Evolutionary conservation across 2,113 vertebrate genomes (phyloP), one percentile per base, ranked within the genome.

Genomic region (Leptocoma aspasia): DNA sequence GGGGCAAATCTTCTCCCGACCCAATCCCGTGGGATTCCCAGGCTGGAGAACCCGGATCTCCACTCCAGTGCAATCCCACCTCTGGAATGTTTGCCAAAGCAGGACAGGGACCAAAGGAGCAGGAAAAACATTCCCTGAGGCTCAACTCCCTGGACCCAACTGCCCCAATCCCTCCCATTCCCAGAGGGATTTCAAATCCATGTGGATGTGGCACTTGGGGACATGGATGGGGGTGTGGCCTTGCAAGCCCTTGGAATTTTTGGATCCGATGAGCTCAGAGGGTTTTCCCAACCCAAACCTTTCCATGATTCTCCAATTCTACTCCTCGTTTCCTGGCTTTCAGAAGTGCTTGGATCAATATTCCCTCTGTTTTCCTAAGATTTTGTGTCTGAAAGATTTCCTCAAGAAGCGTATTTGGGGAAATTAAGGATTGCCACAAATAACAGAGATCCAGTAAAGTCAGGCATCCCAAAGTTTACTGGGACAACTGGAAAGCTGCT

Each of bases 251-350:
- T 16, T 31, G 80, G 39, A 33, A 35, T 27, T 52, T 20, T 17
- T 3, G 33, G 56, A 10, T 42, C 6, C 4, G 0, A 1, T 9
- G 13, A 6, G 17, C 28, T 39, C 33, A 1, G 39, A 8, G 22
- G 28, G 18, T 47, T 47, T 84, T 64, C 50, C 69, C 82, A n/a
- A 30, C 15, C n/a, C 59, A 49, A 75, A 56, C 10, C 2, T 1
- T 16, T 30, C 66, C 21, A 1, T 0, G 16, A 17, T 7, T 47
- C 33, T 27, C 33, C 47, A 10, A 26, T 53, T 24, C 19, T 7
- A 1, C 13, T 66, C 81, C 28, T 50, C 1, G 0, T 49, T 47
- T 19, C 37, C 73, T 18, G 37, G 18, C 11, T 28, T 22, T 72
- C 1, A 13, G 35, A 35, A 53, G 53, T 2, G 18, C 4, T 21